Conservation (phyloP, 2,113 vertebrate genomes). For the Notechis scutatus region DNA sequence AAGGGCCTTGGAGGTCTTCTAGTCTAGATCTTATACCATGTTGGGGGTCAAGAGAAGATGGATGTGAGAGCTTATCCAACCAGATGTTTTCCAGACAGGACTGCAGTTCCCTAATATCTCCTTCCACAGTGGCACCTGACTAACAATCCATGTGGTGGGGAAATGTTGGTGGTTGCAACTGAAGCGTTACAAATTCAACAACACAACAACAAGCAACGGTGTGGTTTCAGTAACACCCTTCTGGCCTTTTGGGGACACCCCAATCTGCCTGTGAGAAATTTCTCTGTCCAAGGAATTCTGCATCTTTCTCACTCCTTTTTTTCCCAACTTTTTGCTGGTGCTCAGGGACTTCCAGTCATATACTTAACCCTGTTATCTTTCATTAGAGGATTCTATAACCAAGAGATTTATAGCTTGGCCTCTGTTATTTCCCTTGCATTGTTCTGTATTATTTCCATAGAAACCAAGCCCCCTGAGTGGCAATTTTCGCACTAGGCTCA, state of each 20-base stretch:
- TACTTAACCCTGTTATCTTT: not conserved
- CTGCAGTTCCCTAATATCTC: not conserved
- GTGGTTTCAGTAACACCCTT: not conserved
- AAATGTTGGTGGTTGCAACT: not conserved
- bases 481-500: conserved; percentile 53
- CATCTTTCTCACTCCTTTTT: not conserved
- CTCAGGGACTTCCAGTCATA: not conserved
- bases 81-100: not conserved
- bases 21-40: not conserved
- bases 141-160: not conserved
- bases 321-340: not conserved
- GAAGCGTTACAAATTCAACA: not conserved
- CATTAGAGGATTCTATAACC: conserved; percentile 7
- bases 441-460: conserved; percentile 57
- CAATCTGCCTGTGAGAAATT: not conserved
- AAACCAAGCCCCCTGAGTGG: conserved; percentile 35
- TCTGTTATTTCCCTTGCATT: conserved; percentile 26
- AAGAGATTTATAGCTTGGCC: conserved; percentile 16
- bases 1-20: not conserved
- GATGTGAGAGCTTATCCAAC: not conserved
- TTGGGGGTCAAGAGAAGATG: not conserved
- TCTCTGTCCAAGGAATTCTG: not conserved
- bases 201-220: not conserved
- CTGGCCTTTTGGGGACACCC: not conserved
- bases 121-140: not conserved